Base-by-base conservation (phyloP, 2,113 vertebrate species). In the Istiophorus platypterus region DNA sequence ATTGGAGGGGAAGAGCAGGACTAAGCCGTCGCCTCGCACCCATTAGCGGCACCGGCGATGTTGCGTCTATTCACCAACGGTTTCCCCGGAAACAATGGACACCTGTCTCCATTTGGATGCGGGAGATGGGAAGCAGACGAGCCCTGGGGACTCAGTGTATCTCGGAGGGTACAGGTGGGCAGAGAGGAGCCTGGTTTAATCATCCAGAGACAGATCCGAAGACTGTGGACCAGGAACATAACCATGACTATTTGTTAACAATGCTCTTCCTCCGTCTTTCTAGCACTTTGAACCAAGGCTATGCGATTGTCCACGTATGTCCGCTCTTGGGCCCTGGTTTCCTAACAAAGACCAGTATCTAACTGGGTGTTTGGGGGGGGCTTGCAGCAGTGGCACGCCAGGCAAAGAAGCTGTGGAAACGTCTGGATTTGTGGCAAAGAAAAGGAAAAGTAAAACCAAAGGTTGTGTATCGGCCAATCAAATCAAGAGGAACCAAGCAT, bases 31-130 rank as follows among this genome's bases (percentile, higher is more conserved):
- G 67, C 63, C 75, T 80, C 59, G 77, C 72, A 77, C 81, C 61
- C 80, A 70, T 86, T 73, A 76, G 24, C 24, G 59, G 51, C 64
- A 63, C 78, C 71, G 20, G 63, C 72, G 84, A 79, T 12, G 56
- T 37, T 59, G 64, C 31, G 63, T 74, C 58, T 73, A 62, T 79
- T 63, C 63, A 65, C 29, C 47, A 72, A 37, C 27, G 9, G 91
- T 89, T 90, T 73, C 92, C 89, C 85, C 87, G 86, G 92, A 85
- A 91, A 92, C 90, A 87, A 75, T 47, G 41, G 79, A 67, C 65
- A 85, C 69, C 81, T 72, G 82, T 69, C 82, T 83, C 82, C 52
- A 34, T 77, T 69, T 74, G 14, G 69, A 80, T 70, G n/a, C 68
- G 51, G 72, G n/a, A 24, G 29, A 78, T 66, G 80, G 81, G 77